Evolutionary conservation across 23 tunicate species (phyloP), one percentile per base, ranked within the genome.

Genomic region (Corella eumyota): DNA sequence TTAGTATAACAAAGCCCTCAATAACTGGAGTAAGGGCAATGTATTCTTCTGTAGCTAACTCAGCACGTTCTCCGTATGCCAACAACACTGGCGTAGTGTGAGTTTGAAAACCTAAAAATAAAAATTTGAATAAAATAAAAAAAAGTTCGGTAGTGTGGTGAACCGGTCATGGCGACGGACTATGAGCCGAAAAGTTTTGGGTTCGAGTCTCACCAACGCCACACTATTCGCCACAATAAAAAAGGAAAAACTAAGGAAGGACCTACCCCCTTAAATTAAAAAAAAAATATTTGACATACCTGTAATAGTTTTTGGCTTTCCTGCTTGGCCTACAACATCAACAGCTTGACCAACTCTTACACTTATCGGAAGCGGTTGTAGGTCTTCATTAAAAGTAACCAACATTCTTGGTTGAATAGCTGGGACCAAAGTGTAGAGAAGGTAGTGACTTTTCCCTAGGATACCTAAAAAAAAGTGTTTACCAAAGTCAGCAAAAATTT

Each of bases 331-430:
- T 11, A 90, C 97, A 19, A 90, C 97, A 66, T 90, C 97, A 23
- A 90, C 97, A 34, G 97, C 97, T 50, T 90, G 97, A 4, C 97
- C 97, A 25, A 90, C 97, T 0, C 97, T 48, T n/a, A 90, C 97
- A 58, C 84, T 80, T 30, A 90, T 91, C 1, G 90, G 91, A 9
- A 90, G 63, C 1, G 97, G 85, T 28, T 75, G 78, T 6, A 80
- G 60, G 20, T 90, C 67, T 37, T 90, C 97, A 47, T 75, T 87
- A 66, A 90, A 81, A 1, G 91, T 80, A 13, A 76, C 86, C 69
- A 90, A 49, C 91, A 90, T 80, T 36, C 97, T 36, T 19, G 97
- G 97, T 44, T 90, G 97, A 38, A 90, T 90, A 1, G 97, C 97
- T 6, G 97, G 91, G 1, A 81, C 97, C 54, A 90, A 30, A n/a